phyloP scores from a whole-genome alignment of 2,797 vertebrate species.

The Semaprochilodus insignis region DNA sequence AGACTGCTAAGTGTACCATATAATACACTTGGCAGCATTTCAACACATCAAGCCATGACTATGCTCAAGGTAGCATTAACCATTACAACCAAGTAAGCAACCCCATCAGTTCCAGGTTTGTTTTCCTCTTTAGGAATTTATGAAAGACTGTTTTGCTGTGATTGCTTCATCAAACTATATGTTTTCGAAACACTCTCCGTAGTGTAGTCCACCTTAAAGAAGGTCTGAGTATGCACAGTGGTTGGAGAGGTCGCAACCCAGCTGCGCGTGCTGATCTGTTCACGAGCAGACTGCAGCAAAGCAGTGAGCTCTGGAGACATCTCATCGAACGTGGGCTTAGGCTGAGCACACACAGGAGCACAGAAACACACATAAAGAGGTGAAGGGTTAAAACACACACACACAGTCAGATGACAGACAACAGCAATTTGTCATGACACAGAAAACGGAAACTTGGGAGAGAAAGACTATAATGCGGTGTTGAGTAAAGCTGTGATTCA shows the following conservation, averaged over 20 bases:
- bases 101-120: not conserved
- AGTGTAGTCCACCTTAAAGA: constrained; percentile 77
- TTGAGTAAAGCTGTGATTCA: constrained; percentile 9
- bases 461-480: not conserved
- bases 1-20: constrained; percentile 10
- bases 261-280: constrained; percentile 87
- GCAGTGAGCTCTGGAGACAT: constrained; percentile 90
- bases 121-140: not conserved
- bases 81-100: not conserved
- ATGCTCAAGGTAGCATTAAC: not conserved
- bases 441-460: not conserved
- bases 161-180: not conserved
- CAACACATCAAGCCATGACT: not conserved
- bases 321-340: constrained; percentile 87
- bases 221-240: constrained; percentile 76
- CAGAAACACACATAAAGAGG: constrained; percentile 40
- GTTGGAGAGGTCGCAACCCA: constrained; percentile 79
- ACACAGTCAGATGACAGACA: constrained; percentile 28
- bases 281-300: constrained; percentile 89
- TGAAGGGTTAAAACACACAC: constrained; percentile 23
- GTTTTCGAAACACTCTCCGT: constrained; percentile 20
- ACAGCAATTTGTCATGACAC: constrained; percentile 27
- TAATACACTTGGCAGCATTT: not conserved
- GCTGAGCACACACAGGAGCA: constrained; percentile 73
- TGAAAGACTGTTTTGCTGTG: constrained; percentile 5